Evolutionary conservation across 2,888 invertebrate species (phyloP).

Genomic region (Ashinkailepas kermadecensis): DNA sequence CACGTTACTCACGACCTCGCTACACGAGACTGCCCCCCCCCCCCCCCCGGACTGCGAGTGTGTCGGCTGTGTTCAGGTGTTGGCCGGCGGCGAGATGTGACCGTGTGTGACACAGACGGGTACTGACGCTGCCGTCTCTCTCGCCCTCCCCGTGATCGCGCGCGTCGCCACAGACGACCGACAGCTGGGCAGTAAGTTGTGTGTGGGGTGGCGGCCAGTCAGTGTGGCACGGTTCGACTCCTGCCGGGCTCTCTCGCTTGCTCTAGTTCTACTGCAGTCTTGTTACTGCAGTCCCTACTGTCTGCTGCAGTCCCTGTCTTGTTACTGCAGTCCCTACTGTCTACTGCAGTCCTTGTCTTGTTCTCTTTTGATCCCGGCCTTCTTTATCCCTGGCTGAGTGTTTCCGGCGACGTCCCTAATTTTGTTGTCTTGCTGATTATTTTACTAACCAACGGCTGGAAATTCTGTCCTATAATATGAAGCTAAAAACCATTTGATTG

Average conservation of each 20-base stretch:
- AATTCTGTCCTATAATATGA: no score
- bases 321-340: background rate
- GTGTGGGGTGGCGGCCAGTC: background rate
- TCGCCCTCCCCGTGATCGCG: slow-evolving; percentile 4
- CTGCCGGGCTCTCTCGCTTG: background rate
- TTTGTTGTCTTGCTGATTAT: no score
- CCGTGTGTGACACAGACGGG: no score
- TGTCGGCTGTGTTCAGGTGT: slow-evolving; percentile 6
- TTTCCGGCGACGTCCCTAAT: no score
- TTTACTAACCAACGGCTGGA: no score
- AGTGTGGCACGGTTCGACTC: background rate
- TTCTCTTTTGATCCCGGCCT: background rate
- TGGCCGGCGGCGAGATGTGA: background rate
- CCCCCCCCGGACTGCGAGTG: background rate
- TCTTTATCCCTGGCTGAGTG: no score
- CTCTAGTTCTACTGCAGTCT: background rate
- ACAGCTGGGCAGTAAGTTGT: slow-evolving; percentile 5
- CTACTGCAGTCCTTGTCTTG: slow-evolving; percentile 2
- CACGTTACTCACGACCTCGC: no score
- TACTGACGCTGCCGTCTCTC: slow-evolving; percentile 19
- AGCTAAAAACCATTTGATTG: no score
- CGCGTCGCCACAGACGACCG: background rate
- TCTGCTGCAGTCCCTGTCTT: background rate
- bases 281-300: background rate
- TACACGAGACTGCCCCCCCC: no score